Base-by-base conservation (phyloP, 2,888 invertebrate species). In the Microchrysa polita region DNA sequence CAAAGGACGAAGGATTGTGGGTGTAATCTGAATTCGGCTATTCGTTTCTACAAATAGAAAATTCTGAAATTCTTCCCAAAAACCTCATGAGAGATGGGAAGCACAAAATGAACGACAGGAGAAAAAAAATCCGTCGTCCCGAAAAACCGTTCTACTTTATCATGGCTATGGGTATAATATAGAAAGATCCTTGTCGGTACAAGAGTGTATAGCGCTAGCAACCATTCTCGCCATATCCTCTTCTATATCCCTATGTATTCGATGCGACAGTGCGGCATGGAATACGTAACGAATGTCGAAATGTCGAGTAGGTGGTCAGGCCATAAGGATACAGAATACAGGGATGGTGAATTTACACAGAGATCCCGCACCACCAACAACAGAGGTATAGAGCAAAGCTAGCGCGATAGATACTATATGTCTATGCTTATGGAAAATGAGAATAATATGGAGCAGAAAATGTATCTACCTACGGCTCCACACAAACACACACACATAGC, bases 71-170 rank as follows among this genome's bases (percentile, higher is more conserved):
- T 65, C 22, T 48, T 55, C 57, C 57, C 69, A 55, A 34, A 34
- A 69, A 69, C 69, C 69, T 57, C 65, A 65, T n/a, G 27, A 34
- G 27, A 34, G 27, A 34, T 7, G 27, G 69, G n/a, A n/a, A n/a
- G n/a, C n/a, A n/a, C n/a, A n/a, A n/a, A n/a, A n/a, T n/a, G n/a
- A n/a, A n/a, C n/a, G n/a, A n/a, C n/a, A n/a, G n/a, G n/a, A n/a
- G n/a, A n/a, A n/a, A n/a, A 69, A 69, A 69, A 67, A 65, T 48
- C 67, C n/a, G n/a, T n/a, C n/a, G n/a, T n/a, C 34, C 67, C 67
- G 65, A 67, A 67, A 67, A 69, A 55, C n/a, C 65, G 55, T 40
- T 69, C 55, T 69, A 69, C 57, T 69, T 18, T 69, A 55, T 63
- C 42, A 34, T 63, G n/a, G 40, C 69, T 18, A 48, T 44, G 42